These are phyloP conservation scores for Pygocentrus nattereri DNA, from an alignment of 2,797 vertebrate genomes.

Conservation along the genomic window DNA sequence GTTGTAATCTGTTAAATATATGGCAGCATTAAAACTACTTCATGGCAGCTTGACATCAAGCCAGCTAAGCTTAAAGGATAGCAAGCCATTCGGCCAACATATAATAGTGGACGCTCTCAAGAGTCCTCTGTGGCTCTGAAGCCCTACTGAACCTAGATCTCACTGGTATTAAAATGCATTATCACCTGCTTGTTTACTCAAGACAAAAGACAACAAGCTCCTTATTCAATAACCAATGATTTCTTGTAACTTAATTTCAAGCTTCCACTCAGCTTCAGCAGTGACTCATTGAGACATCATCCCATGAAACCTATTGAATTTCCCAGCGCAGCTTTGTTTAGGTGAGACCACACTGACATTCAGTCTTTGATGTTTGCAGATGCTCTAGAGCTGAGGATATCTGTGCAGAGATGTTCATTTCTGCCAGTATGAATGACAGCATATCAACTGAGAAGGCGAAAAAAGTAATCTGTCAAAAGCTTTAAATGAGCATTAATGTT, in stretches of 20 bases:
- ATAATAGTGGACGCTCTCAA: slow-evolving; percentile 43
- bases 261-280: slow-evolving; percentile 23
- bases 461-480: slow-evolving; percentile 57
- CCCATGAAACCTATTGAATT: slow-evolving; percentile 31
- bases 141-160: slow-evolving; percentile 54
- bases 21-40: slow-evolving; percentile 60
- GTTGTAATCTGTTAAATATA: slow-evolving; percentile 49
- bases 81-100: slow-evolving; percentile 37
- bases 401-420: slow-evolving; percentile 4
- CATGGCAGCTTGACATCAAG: slow-evolving; percentile 21
- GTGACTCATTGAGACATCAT: slow-evolving; percentile 29
- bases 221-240: slow-evolving; percentile 71
- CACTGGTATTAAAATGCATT: slow-evolving; percentile 62
- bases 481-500: slow-evolving; percentile 66
- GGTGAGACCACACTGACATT: slow-evolving; percentile 12
- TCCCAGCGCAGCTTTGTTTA: slow-evolving; percentile 37
- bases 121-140: slow-evolving; percentile 40
- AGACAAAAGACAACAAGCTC: slow-evolving; percentile 59
- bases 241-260: slow-evolving; percentile 35
- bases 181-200: slow-evolving; percentile 61
- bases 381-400: slow-evolving; percentile 13
- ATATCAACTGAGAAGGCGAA: slow-evolving; percentile 59
- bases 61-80: slow-evolving; percentile 12
- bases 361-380: not conserved
- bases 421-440: slow-evolving; percentile 51